Percentiles rank a stretch among this genome's conserved stretches.
These are phyloP conservation scores for Bombus polaris DNA, from an alignment of 1,140 invertebrate species.

Conservation along the genomic window DNA sequence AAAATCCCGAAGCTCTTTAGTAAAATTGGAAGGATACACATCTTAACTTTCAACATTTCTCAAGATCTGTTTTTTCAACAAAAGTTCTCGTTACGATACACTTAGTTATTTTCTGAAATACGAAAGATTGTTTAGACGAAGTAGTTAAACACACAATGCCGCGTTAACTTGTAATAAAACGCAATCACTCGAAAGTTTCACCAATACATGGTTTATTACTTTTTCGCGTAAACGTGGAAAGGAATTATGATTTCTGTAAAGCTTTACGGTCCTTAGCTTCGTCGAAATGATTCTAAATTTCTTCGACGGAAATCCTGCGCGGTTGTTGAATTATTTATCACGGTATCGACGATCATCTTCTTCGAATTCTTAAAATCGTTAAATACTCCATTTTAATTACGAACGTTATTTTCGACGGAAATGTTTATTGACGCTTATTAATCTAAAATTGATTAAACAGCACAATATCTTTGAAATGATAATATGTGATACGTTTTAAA, in stretches of 20 bases:
- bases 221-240: background rate
- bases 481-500: background rate
- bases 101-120: background rate
- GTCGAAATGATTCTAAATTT: background rate
- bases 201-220: slow-evolving; percentile 10
- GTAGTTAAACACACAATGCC: background rate
- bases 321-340: slow-evolving; percentile 23
- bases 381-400: too few species aligned
- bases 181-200: background rate
- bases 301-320: background rate
- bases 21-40: too few species aligned
- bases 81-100: too few species aligned
- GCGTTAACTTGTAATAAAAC: background rate
- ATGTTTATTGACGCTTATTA: background rate
- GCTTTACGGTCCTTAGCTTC: background rate
- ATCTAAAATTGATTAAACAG: background rate
- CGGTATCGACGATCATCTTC: too few species aligned
- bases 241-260: background rate
- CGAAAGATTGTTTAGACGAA: background rate
- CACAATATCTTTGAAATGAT: background rate
- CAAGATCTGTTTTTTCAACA: background rate
- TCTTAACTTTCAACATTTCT: background rate
- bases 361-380: background rate
- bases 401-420: background rate
- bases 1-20: too few species aligned